These are phyloP conservation scores for Helicoverpa armigera DNA, from an alignment of 1,140 invertebrate species.

Conservation along the genomic window DNA sequence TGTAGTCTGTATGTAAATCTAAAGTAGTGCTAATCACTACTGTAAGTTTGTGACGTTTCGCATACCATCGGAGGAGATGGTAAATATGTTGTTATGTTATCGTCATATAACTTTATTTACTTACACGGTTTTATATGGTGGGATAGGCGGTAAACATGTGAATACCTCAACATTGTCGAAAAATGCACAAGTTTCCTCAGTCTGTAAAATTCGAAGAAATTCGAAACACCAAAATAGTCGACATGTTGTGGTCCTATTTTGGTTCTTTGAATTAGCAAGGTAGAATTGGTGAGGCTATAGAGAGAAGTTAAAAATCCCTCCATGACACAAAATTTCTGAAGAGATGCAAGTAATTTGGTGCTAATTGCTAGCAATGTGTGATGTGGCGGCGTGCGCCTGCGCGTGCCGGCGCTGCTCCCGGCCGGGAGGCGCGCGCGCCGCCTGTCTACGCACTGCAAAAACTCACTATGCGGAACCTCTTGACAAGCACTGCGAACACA, in stretches of 20 bases:
- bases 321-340: constrained; percentile 2
- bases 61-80: constrained; percentile 52
- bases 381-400: constrained; percentile 11
- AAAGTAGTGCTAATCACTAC: constrained; percentile 61
- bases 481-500: constrained; percentile 55
- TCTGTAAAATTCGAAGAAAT: too few relatives aligned
- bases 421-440: constrained; percentile 40
- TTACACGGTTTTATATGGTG: not conserved
- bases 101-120: constrained; percentile 25
- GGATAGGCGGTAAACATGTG: not conserved
- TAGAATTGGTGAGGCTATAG: not conserved
- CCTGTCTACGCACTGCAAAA: constrained; percentile 57
- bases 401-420: constrained; percentile 1
- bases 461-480: constrained; percentile 69
- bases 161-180: not conserved
- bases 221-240: too few relatives aligned
- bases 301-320: not conserved
- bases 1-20: constrained; percentile 23
- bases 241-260: not conserved
- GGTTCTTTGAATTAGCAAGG: constrained; percentile 12
- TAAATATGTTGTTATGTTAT: constrained; percentile 57
- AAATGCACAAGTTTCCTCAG: too few relatives aligned
- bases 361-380: constrained; percentile 18
- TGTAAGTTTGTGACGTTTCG: constrained; percentile 61
- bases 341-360: constrained; percentile 13